Base-by-base conservation (phyloP, 2,797 vertebrate genomes). In the Margarornis squamiger region DNA sequence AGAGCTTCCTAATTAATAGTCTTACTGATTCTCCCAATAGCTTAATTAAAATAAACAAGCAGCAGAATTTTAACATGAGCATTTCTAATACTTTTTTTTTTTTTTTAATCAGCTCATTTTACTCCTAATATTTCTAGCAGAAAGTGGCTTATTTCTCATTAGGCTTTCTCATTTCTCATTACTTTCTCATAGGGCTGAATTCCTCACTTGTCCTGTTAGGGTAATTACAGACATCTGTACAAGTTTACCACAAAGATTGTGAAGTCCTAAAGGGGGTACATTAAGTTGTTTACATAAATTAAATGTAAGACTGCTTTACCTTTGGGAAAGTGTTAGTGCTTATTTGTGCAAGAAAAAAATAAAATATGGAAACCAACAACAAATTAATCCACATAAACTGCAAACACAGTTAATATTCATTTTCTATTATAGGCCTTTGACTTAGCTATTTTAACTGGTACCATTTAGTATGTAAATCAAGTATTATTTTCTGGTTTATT, bases 1-100 rank as follows among this genome's bases (percentile, higher is more conserved):
- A 12, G 2, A 55, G 30, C 51, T 91, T 83, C 58, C 52, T 92
- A 94, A 96, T 95, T 93, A 84, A 86, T 85, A 73, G 59, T 46
- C 62, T 86, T 71, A 63, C 57, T 46, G 63, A 82, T 79, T 93
- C 67, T 63, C 88, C 77, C 67, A 67, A 67, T 30, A 90, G 71
- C 63, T 90, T 94, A 93, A 96, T 93, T 96, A 93, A 94, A 91
- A 90, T 66, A 78, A 93, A 88, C 57, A 90, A 82, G 55, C 16
- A 90, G 79, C 55, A 93, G 59, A 95, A 92, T 81, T 92, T 90
- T 92, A 88, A 92, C 49, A 65, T 14, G 8, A 90, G 79, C 73
- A 71, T 82, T 95, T 90, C 67, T 94, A 93, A 87, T 58, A 86
- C 43, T 61, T 23, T 62, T 68, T 80, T 65, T 71, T 80, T 63